Percentiles rank a stretch among this genome's conserved stretches.
Conservation (phyloP, 2,113 vertebrate species). For the Lepus americanus region DNA sequence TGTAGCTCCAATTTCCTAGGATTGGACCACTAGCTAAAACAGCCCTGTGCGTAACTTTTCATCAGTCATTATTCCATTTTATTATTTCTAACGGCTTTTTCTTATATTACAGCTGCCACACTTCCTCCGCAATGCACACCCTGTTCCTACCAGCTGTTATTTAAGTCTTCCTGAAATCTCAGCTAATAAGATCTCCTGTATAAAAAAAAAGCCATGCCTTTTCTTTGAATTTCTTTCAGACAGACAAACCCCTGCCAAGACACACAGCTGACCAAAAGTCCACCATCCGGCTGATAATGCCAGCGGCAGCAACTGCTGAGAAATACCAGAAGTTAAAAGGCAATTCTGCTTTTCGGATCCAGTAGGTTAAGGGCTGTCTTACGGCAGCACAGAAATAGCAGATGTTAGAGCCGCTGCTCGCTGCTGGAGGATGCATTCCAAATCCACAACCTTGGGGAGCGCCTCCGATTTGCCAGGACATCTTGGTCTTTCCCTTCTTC, state of each 20-base stretch:
- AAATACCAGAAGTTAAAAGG: constrained; percentile 30
- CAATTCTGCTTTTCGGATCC: constrained; percentile 52
- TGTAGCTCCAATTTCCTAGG: not conserved
- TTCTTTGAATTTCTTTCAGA: constrained; percentile 11
- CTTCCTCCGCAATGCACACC: not conserved
- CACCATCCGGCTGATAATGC: not conserved
- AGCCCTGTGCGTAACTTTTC: constrained; percentile 3
- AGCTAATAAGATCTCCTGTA: not conserved
- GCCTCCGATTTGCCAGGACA: not conserved
- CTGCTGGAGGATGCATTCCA: not conserved
- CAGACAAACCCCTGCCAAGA: not conserved
- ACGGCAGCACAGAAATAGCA: not conserved
- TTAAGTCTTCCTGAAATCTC: constrained; percentile 44
- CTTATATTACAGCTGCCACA: not conserved
- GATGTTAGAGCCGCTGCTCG: not conserved
- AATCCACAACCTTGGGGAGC: not conserved
- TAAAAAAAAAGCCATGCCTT: not conserved
- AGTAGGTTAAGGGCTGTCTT: not conserved
- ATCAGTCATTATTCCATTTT: not conserved
- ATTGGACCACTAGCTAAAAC: constrained; percentile 38
- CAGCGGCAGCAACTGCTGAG: not conserved
- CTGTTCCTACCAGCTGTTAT: not conserved
- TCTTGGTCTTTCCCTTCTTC: not conserved
- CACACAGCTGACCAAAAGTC: constrained; percentile 6
- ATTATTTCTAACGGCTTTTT: constrained; percentile 44